Percentiles rank a stretch among this genome's conserved stretches.
phyloP scores from a whole-genome alignment of 1,140 invertebrate species.

The Charaxes varanes region DNA sequence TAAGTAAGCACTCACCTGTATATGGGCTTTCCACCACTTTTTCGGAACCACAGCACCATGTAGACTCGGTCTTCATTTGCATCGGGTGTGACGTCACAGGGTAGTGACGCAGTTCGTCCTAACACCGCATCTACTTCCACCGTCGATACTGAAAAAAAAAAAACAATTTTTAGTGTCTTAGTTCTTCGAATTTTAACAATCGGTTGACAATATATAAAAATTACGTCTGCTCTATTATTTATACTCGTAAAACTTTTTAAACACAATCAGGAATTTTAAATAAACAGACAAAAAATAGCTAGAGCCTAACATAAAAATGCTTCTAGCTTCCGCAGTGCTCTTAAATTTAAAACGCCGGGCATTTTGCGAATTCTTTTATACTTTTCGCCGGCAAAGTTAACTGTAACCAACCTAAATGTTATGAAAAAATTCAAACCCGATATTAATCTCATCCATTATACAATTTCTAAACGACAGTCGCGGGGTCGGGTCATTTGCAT shows the following conservation, averaged over 20 bases:
- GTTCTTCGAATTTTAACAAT: neutral
- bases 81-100: slow-evolving; percentile 89
- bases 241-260: too few relatives aligned
- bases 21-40: slow-evolving; percentile 85
- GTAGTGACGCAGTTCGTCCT: slow-evolving; percentile 84
- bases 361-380: too few relatives aligned
- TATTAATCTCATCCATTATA: slow-evolving; percentile 16
- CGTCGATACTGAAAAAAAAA: slow-evolving; percentile 53
- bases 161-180: slow-evolving; percentile 1
- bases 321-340: too few relatives aligned
- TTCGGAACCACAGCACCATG: slow-evolving; percentile 94
- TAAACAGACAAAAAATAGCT: too few relatives aligned
- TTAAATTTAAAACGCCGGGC: slow-evolving; percentile 10
- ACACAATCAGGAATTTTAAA: too few relatives aligned
- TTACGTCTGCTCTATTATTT: too few relatives aligned
- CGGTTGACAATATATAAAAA: too few relatives aligned
- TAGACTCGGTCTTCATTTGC: slow-evolving; percentile 88
- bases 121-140: slow-evolving; percentile 86
- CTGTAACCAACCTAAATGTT: too few relatives aligned
- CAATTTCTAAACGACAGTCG: slow-evolving; percentile 9
- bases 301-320: too few relatives aligned
- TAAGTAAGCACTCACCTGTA: too few relatives aligned
- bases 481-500: slow-evolving; percentile 40
- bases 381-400: too few relatives aligned
- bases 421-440: slow-evolving; percentile 1